Evolutionary conservation across 2,797 vertebrate species (phyloP).

Genomic region (Leucoraja ocellata): DNA sequence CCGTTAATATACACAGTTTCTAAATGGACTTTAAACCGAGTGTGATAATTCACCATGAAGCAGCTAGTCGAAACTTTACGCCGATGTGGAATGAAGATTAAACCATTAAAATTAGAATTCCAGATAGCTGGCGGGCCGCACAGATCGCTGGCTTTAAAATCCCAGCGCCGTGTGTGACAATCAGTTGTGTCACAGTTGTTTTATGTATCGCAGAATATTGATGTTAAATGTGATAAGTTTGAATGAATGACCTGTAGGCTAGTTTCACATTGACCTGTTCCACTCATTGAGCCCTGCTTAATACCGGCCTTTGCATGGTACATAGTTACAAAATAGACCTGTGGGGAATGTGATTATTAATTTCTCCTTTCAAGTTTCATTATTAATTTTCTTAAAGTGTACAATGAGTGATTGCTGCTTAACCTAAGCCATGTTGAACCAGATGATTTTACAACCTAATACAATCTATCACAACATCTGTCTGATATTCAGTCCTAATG

Average conservation of each 20-base stretch:
- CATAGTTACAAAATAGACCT: conserved; percentile 16
- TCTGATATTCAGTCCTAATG: neutral
- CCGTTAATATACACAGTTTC: conserved; percentile 24
- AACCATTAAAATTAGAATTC: conserved; percentile 12
- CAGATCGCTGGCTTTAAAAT: neutral
- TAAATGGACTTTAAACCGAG: conserved; percentile 26
- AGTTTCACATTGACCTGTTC: neutral
- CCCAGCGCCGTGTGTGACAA: neutral
- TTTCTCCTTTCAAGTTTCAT: conserved; percentile 28
- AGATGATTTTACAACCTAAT: neutral
- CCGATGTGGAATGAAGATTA: neutral
- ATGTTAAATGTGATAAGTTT: conserved; percentile 19
- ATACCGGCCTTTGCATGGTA: neutral
- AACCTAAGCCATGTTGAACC: conserved; percentile 28
- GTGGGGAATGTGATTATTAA: conserved; percentile 29
- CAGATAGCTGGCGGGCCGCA: neutral
- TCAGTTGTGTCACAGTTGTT: neutral
- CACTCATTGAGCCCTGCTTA: neutral
- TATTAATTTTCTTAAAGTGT: conserved; percentile 25
- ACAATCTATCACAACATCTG: conserved; percentile 2
- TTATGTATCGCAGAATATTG: conserved; percentile 8
- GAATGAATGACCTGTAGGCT: conserved; percentile 16
- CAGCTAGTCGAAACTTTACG: neutral
- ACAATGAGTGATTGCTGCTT: conserved; percentile 28
- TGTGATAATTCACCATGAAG: neutral